Evolutionary conservation across 2,888 invertebrate species (phyloP), one percentile per base, ranked within the genome.

Genomic region (Orgyia antiqua): DNA sequence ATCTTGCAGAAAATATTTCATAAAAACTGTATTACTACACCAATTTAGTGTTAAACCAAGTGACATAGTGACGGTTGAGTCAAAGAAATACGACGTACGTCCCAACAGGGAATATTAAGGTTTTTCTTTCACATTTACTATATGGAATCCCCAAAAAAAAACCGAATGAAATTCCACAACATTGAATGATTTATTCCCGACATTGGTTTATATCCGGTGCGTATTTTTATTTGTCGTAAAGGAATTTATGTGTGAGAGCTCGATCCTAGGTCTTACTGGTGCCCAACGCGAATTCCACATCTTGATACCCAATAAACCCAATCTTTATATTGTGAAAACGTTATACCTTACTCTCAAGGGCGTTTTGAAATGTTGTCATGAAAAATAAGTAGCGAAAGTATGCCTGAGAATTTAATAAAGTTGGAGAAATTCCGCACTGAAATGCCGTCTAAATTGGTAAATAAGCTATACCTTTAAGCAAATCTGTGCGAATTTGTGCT

Each of bases 171-270:
- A 62, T 62, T 61, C 55, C 59, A 54, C 49, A 54, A 63, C 68
- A 77, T 77, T 76, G 76, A 77, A 76, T 77, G 76, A 79, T 79
- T 76, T 78, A 78, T 75, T 62, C 44, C 37, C 54, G 58, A 61
- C 60, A 58, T 51, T 50, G 58, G 51, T 46, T 54, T 64, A 58
- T 64, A 57, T 58, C 44, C 59, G 58, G 52, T 63, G 58, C 63
- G 66, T 68, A 68, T 70, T 79, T 75, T 80, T 79, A 77, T 77
- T 71, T 69, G 73, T 76, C 79, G 74, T 82, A 78, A 78, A 78
- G 68, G 62, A 70, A 68, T 80, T 78, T 82, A 79, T 71, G 71
- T n/a, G n/a, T 67, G 67, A 53, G 43, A 51, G 44, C 48, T 57
- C 62, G 57, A 60, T 63, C 53, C 48, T 47, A 58, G 52, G 52